These are phyloP conservation scores for Scarus forsteni DNA, from an alignment of 2,797 vertebrate genomes.

Conservation along the genomic window DNA sequence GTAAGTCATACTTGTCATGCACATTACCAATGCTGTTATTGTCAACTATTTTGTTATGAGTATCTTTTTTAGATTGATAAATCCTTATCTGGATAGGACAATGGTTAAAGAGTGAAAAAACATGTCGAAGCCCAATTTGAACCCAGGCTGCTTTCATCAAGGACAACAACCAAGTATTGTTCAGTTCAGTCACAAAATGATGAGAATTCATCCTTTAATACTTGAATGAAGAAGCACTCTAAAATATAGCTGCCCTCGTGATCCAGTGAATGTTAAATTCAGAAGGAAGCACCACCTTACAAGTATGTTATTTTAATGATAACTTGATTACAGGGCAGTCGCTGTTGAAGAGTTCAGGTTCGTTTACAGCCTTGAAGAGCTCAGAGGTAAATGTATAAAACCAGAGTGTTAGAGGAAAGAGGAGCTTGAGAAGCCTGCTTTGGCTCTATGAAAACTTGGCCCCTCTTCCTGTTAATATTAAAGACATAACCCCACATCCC, in stretches of 20 bases:
- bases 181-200: neutral
- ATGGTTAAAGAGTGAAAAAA: no score
- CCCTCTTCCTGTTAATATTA: slow-evolving; percentile 38
- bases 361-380: neutral
- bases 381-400: neutral
- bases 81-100: no score
- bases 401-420: neutral
- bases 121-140: no score
- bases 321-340: neutral
- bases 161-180: neutral
- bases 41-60: no score
- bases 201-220: neutral
- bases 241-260: neutral
- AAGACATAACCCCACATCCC: slow-evolving; percentile 36
- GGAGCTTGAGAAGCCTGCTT: neutral
- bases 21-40: no score
- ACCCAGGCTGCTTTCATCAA: no score
- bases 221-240: neutral
- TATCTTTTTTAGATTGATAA: no score
- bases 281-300: neutral
- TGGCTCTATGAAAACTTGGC: slow-evolving; percentile 7
- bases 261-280: no score
- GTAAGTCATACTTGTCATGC: no score
- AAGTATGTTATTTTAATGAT: neutral
- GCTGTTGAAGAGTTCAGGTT: neutral